These are phyloP conservation scores for Conistra vaccinii DNA, from an alignment of 2,888 invertebrate genomes.

Conservation along the genomic window DNA sequence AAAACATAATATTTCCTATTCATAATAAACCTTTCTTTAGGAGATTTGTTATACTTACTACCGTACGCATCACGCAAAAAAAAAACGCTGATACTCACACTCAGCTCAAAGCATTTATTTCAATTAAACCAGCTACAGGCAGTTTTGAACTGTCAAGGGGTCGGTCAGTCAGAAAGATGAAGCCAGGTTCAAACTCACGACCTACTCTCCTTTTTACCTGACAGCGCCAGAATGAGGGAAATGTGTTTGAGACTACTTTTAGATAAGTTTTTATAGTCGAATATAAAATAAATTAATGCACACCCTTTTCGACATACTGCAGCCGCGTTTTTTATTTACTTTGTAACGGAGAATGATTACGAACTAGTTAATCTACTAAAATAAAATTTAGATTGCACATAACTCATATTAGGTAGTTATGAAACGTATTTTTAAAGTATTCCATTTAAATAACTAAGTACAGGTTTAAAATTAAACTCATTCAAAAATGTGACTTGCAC, in stretches of 20 bases:
- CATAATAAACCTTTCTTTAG: not conserved
- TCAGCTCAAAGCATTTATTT: not conserved
- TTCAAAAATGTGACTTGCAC: not conserved
- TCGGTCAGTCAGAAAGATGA: not conserved
- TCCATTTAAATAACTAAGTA: not conserved
- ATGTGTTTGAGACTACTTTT: not conserved
- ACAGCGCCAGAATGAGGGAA: no score
- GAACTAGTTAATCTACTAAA: not conserved
- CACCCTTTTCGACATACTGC: not conserved
- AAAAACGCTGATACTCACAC: not conserved
- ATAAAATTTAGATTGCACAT: conserved; percentile 2
- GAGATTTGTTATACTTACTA: no score
- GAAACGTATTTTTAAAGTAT: not conserved
- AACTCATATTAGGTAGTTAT: not conserved
- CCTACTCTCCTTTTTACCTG: not conserved
- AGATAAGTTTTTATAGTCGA: not conserved
- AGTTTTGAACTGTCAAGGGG: not conserved
- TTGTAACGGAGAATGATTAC: not conserved
- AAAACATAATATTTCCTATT: not conserved
- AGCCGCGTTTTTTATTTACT: not conserved
- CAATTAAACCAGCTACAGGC: not conserved
- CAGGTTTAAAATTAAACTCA: not conserved
- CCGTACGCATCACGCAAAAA: not conserved
- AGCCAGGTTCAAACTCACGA: not conserved
- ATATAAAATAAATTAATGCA: not conserved